These are phyloP conservation scores for Anhinga rufa DNA, from an alignment of 2,113 vertebrate genomes.

Conservation along the genomic window DNA sequence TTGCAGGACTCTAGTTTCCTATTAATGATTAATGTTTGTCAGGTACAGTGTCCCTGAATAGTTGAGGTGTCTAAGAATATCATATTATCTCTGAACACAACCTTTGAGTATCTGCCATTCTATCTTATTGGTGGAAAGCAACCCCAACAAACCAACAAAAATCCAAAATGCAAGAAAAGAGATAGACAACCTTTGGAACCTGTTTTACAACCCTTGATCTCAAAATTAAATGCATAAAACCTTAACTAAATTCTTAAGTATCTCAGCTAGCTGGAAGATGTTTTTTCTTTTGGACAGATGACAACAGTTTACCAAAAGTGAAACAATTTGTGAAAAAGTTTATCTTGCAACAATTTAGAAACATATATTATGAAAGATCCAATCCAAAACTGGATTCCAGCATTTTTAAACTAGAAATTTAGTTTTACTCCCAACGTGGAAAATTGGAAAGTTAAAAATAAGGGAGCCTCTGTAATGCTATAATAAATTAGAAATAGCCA, in stretches of 20 bases:
- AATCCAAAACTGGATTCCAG: neutral
- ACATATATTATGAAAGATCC: neutral
- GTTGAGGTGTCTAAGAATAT: neutral
- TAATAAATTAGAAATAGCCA: neutral
- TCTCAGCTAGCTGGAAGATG: neutral
- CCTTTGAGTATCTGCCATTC: neutral
- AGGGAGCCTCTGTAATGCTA: neutral
- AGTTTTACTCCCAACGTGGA: neutral
- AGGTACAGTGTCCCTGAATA: neutral
- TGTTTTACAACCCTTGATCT: neutral
- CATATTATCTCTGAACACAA: neutral
- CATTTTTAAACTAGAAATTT: neutral
- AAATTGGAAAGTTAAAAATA: neutral
- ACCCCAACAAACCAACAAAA: fast-evolving
- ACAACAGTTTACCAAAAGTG: neutral
- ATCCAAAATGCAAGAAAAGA: neutral
- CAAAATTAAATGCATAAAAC: neutral
- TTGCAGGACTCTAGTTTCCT: neutral
- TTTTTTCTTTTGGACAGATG: neutral
- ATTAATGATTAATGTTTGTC: neutral
- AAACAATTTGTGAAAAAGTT: neutral
- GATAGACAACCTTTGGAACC: neutral
- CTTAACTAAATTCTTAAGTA: neutral
- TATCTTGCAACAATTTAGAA: neutral
- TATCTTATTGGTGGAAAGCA: neutral